Evolutionary conservation across 2,113 vertebrate species (phyloP), one percentile per base, ranked within the genome.

Genomic region (Colaptes auratus): DNA sequence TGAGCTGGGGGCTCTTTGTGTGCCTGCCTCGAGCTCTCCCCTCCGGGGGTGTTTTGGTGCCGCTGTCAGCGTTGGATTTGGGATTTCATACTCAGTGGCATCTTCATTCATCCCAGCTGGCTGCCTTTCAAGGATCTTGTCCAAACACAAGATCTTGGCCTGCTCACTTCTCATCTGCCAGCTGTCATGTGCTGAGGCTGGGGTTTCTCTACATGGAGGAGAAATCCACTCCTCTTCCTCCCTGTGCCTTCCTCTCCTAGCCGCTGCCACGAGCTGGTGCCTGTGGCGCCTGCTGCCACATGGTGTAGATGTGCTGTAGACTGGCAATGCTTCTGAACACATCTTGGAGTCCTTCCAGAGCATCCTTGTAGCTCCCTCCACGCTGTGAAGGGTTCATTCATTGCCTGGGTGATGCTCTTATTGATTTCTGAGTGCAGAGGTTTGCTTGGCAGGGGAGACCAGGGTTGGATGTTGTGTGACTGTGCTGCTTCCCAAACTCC

Each of bases 401-500:
- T 46, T 20, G 13, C 44, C 44, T 35, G 31, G 46, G 1, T 58
- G 52, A 27, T n/a, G 13, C 27, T 86, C 60, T 30, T 36, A 16
- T 4, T 67, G 61, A 7, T 39, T 42, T n/a, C 44, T 7, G 48
- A 6, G 28, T 6, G 56, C 9, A 9, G 17, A 56, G 31, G 16
- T 35, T 48, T 15, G 75, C 15, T 20, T 42, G 66, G 35, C 30
- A 16, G 67, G 36, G 27, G 36, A 20, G 52, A 5, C 7, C 7
- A 2, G 20, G 1, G 12, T 3, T 2, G 2, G 3, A 0, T 3
- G 23, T 39, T 28, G 9, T 36, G 66, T 1, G 13, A 31, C 19
- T 2, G 1, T 2, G 2, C 10, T 4, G 60, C 5, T 70, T 66
- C 16, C 18, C 44, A 6, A 36, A 84, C 35, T 39, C 24, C 24